phyloP scores from a whole-genome alignment of 2,888 invertebrate genomes.

The Holacanthella duospinosa region DNA sequence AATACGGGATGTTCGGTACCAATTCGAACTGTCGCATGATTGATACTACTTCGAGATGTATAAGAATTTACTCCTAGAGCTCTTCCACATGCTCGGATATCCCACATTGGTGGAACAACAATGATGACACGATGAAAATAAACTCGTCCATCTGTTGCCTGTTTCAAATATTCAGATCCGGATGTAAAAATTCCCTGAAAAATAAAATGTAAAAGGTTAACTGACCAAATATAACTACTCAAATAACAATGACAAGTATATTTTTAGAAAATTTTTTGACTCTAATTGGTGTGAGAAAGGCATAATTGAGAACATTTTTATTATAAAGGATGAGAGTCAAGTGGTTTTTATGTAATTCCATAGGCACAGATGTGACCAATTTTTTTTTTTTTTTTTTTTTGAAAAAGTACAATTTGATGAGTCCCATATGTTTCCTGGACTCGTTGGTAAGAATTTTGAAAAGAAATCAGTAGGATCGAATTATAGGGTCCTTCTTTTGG shows the following conservation, averaged over 20 bases:
- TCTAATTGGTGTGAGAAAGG: background rate
- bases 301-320: background rate
- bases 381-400: too few species aligned
- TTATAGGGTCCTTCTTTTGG: too few species aligned
- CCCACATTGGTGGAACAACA: conserved; percentile 52
- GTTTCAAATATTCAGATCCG: conserved; percentile 50
- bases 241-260: background rate
- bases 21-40: conserved; percentile 47
- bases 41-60: conserved; percentile 45
- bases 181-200: conserved; percentile 49
- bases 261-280: too few species aligned
- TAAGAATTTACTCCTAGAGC: conserved; percentile 41
- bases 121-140: conserved; percentile 51
- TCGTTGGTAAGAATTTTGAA: background rate
- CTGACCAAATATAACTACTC: conserved; percentile 10
- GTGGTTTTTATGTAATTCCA: too few species aligned
- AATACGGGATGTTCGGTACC: conserved; percentile 48
- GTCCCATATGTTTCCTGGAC: background rate
- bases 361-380: too few species aligned
- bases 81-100: conserved; percentile 31
- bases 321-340: background rate
- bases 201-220: conserved; percentile 30
- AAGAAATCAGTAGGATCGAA: too few species aligned
- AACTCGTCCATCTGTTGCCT: conserved; percentile 50
- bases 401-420: conserved; percentile 1